phyloP scores from a whole-genome alignment of 2,797 vertebrate species.

The Lateolabrax maculatus region DNA sequence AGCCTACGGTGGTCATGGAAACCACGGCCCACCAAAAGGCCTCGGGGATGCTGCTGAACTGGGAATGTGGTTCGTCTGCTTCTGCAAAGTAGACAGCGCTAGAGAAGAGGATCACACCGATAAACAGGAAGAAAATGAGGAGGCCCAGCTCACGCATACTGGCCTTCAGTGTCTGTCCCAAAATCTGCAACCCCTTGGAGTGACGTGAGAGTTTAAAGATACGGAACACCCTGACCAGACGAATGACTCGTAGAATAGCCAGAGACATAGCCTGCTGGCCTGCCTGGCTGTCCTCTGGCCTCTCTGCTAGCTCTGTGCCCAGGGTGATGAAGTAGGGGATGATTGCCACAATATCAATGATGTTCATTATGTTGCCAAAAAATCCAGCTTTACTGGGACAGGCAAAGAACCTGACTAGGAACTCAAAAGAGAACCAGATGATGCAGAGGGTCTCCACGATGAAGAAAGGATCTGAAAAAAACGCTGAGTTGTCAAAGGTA shows the following conservation, averaged over 20 bases:
- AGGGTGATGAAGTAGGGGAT: constrained; percentile 99
- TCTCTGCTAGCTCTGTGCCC: constrained; percentile 96
- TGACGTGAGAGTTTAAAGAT: constrained; percentile 99
- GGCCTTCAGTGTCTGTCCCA: constrained; percentile 97
- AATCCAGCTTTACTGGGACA: constrained; percentile 99
- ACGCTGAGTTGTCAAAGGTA: constrained; percentile 84
- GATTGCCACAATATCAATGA: constrained; percentile 99
- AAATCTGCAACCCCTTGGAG: constrained; percentile 97
- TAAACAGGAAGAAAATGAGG: constrained; percentile 98
- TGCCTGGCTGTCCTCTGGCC: constrained; percentile 93
- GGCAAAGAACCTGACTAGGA: constrained; percentile 97
- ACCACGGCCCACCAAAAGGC: constrained; percentile 99
- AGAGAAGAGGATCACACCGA: constrained; percentile 99
- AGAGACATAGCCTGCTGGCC: constrained; percentile 99
- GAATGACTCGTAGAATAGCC: constrained; percentile 97
- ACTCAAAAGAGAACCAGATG: constrained; percentile 99
- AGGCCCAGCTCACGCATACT: constrained; percentile 97
- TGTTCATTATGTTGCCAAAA: constrained; percentile 99
- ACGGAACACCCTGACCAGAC: constrained; percentile 96
- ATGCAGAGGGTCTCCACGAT: constrained; percentile 99
- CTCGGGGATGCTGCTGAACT: constrained; percentile 97
- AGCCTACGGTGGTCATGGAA: constrained; percentile 99
- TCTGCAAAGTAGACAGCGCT: constrained; percentile 99
- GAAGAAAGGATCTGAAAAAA: constrained; percentile 99
- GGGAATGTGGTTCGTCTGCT: constrained; percentile 93